Evolutionary conservation across 1,140 invertebrate genomes (phyloP).

Genomic region (Onthophagus taurus): DNA sequence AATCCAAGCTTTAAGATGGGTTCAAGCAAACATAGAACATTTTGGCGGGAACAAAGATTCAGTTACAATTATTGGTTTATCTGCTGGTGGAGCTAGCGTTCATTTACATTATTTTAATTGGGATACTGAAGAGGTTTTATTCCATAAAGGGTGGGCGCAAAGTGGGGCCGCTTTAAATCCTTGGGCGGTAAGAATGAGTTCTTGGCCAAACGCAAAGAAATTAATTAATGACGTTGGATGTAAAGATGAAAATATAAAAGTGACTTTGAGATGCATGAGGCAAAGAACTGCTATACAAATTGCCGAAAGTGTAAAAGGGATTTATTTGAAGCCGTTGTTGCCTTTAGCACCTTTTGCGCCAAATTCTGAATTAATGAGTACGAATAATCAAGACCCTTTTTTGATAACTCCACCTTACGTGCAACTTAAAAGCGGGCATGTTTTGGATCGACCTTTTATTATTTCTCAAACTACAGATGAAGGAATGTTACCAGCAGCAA

Average conservation of each 20-base stretch:
- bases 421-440: conserved; percentile 39
- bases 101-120: conserved; percentile 40
- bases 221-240: conserved; percentile 60
- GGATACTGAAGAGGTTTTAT: conserved; percentile 29
- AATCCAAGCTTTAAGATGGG: conserved; percentile 41
- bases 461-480: conserved; percentile 9
- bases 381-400: conserved; percentile 40
- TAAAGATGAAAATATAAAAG: conserved; percentile 42
- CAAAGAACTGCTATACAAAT: conserved; percentile 11
- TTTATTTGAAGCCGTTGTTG: conserved; percentile 40
- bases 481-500: conserved; percentile 11
- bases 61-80: conserved; percentile 35
- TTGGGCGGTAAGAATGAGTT: conserved; percentile 58
- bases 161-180: conserved; percentile 61
- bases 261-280: conserved; percentile 45
- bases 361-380: conserved; percentile 31
- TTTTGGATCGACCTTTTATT: conserved; percentile 13
- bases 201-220: conserved; percentile 53
- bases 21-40: conserved; percentile 45
- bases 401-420: conserved; percentile 46
- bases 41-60: conserved; percentile 49
- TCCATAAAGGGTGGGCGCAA: conserved; percentile 60
- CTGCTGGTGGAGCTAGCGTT: conserved; percentile 44
- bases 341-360: conserved; percentile 45
- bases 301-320: not conserved